Evolutionary conservation across 2,797 vertebrate genomes (phyloP).

Genomic region (Serranus cabrilla): DNA sequence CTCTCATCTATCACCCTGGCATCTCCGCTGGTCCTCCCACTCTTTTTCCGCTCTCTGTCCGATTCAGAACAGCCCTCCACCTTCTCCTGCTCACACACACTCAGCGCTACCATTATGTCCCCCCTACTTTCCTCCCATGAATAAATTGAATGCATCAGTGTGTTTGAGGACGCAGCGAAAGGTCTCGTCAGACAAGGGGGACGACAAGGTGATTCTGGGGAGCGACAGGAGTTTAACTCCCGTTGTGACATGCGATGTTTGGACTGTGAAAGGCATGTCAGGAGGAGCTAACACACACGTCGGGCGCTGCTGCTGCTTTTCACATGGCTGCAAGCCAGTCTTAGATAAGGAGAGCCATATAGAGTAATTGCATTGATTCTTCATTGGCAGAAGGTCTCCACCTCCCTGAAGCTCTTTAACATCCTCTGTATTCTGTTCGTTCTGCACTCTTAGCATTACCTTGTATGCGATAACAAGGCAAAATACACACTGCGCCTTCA

Average conservation of each 20-base stretch:
- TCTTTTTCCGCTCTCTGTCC: constrained; percentile 45
- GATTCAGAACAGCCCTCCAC: constrained; percentile 48
- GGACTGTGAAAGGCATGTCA: constrained; percentile 44
- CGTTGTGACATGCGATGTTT: constrained; percentile 42
- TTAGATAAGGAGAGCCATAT: constrained; percentile 18
- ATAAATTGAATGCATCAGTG: constrained; percentile 83
- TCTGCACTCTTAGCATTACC: not conserved
- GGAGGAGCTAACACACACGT: constrained; percentile 2
- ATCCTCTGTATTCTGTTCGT: not conserved
- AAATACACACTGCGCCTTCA: not conserved
- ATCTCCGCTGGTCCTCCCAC: constrained; percentile 80
- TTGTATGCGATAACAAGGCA: not conserved
- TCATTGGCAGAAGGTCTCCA: constrained; percentile 47
- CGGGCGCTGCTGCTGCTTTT: constrained; percentile 8
- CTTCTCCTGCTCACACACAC: constrained; percentile 76
- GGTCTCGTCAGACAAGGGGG: constrained; percentile 63
- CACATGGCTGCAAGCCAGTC: constrained; percentile 27
- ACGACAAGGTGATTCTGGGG: constrained; percentile 63
- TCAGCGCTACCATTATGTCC: constrained; percentile 69
- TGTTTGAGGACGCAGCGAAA: constrained; percentile 70
- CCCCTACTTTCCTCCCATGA: constrained; percentile 66
- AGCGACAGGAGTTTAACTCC: constrained; percentile 58
- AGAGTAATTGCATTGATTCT: constrained; percentile 45
- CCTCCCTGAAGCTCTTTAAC: constrained; percentile 30
- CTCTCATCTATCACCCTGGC: constrained; percentile 85